Base-by-base conservation (phyloP, 2,113 vertebrate genomes). In the Trinectes maculatus region DNA sequence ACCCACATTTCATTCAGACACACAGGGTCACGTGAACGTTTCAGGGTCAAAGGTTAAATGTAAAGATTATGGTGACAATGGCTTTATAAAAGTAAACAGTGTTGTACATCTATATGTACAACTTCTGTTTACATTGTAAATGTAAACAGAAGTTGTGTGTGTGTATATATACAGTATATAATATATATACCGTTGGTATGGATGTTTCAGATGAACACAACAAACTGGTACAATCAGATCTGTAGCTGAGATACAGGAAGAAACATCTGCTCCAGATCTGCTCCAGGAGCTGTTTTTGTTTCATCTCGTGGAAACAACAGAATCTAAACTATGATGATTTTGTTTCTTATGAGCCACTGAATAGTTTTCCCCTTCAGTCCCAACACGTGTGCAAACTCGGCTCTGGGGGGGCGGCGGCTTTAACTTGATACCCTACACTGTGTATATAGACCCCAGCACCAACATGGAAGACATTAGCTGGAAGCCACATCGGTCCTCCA, bases 381-480 rank as follows among this genome's bases (percentile, higher is more conserved):
- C n/a, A n/a, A n/a, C 44, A 79, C 51, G 53, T 71, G 71, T 57
- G 58, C 26, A 6, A 10, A 18, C 39, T 28, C 19, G 9, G 11
- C n/a, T n/a, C n/a, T n/a, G n/a, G n/a, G n/a, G n/a, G n/a, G 19
- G 75, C 28, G 51, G 28, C 0, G 3, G 49, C 26, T 13, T 21
- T 54, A 73, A 76, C 43, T 24, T 7, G 18, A 74, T 69, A 42
- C 56, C 22, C 52, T 43, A 13, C 3, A 42, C n/a, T 15, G 28
- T 43, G 40, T 34, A 18, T 52, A 31, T 18, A 22, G 43, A 74
- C 56, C 53, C 34, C 33, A 21, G 2, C 39, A n/a, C 28, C n/a
- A 72, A 47, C 21, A 33, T 75, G 71, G 65, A 83, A 75, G 39
- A 25, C 65, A 73, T 86, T 77, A 72, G 8, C 64, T 26, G 42